Percentiles rank a stretch among this genome's conserved stretches.
phyloP scores from a whole-genome alignment of 2,888 invertebrate species.

The Lochmaea crataegi region DNA sequence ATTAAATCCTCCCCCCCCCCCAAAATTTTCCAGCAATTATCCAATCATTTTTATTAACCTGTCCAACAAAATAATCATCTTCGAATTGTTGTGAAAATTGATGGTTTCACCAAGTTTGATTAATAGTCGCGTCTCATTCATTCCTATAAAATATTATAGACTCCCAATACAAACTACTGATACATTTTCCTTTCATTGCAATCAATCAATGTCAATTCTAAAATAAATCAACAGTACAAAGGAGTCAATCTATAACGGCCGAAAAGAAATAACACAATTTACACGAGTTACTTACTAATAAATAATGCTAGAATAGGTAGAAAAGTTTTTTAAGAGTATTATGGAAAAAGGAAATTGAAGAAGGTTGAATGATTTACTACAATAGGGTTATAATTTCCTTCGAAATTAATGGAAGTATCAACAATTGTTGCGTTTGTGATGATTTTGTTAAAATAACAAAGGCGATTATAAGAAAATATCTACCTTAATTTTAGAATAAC shows the following conservation, averaged over 20 bases:
- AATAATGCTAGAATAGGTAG: neutral
- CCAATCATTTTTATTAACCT: conserved; percentile 37
- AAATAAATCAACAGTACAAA: conserved; percentile 29
- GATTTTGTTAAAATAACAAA: neutral
- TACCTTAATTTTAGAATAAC: neutral
- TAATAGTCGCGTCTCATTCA: conserved; percentile 19
- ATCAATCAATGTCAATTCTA: conserved; percentile 25
- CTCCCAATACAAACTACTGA: conserved; percentile 14
- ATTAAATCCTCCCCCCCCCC: neutral
- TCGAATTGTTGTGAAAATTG: conserved; percentile 23
- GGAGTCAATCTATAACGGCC: conserved; percentile 16
- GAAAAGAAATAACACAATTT: conserved; percentile 18
- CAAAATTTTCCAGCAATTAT: conserved; percentile 30
- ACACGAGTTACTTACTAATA: neutral
- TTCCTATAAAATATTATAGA: conserved; percentile 16
- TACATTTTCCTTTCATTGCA: conserved; percentile 9
- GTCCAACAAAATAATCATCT: conserved; percentile 30
- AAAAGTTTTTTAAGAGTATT: conserved; percentile 4
- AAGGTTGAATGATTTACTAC: conserved; percentile 12
- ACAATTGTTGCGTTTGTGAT: neutral
- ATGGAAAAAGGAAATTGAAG: conserved; percentile 15
- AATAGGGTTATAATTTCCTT: conserved; percentile 3
- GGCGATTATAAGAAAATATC: neutral
- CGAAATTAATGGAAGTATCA: neutral
- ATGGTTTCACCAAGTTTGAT: conserved; percentile 22